Conservation (phyloP, 2,888 invertebrate genomes). For the Fragum sueziense region DNA sequence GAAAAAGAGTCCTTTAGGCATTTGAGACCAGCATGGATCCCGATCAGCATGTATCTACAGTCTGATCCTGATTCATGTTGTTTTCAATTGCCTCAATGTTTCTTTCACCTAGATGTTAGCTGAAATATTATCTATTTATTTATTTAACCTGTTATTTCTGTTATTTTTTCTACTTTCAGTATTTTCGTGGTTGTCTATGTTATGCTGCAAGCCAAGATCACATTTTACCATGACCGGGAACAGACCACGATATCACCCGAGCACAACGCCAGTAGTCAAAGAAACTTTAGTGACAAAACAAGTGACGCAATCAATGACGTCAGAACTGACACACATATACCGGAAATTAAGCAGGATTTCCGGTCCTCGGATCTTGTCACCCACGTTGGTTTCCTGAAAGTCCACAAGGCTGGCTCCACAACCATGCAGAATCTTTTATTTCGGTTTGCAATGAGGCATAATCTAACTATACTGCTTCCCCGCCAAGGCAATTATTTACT, state of each 20-base stretch:
- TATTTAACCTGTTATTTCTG: no score
- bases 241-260: no score
- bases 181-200: not conserved
- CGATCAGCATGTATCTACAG: no score
- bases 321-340: not conserved
- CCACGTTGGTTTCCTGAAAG: constrained; percentile 24
- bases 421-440: constrained; percentile 24
- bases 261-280: no score
- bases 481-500: constrained; percentile 5
- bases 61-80: no score
- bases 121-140: no score
- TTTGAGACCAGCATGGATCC: no score
- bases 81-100: no score
- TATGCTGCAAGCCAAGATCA: not conserved
- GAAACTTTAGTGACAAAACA: not conserved
- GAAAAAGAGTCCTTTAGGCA: no score
- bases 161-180: not conserved
- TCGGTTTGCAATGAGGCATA: constrained; percentile 13
- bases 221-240: not conserved
- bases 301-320: not conserved
- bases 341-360: no score
- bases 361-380: not conserved
- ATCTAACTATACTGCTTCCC: constrained; percentile 12
- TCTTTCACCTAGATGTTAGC: no score
- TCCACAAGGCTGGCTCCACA: constrained; percentile 26